These are phyloP conservation scores for Pelobates cultripes DNA, from an alignment of 2,797 vertebrate genomes.

Conservation along the genomic window DNA sequence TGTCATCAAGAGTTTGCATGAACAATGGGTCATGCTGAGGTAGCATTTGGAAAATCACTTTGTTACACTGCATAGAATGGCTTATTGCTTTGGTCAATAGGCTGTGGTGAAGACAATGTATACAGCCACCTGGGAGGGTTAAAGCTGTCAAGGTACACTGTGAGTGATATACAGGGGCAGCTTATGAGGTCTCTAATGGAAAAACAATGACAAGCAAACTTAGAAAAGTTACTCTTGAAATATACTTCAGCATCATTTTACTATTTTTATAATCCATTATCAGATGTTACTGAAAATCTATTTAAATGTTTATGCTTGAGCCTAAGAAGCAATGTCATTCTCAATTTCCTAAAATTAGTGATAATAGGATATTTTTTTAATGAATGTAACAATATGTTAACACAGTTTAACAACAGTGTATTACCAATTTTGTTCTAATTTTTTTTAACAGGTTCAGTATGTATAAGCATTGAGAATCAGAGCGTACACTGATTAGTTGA, in stretches of 20 bases:
- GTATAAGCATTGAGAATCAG: too few species aligned
- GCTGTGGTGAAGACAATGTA: slow-evolving; percentile 92
- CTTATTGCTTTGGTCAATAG: slow-evolving; percentile 99
- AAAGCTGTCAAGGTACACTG: slow-evolving; percentile 90
- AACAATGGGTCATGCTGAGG: slow-evolving; percentile 99
- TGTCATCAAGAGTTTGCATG: slow-evolving; percentile 97
- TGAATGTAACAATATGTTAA: too few species aligned
- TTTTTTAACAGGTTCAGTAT: too few species aligned
- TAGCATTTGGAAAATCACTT: slow-evolving; percentile 99
- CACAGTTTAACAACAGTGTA: too few species aligned
- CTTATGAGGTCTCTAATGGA: slow-evolving; percentile 96
- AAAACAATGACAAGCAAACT: slow-evolving; percentile 88
- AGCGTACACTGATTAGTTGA: too few species aligned
- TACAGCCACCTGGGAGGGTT: slow-evolving; percentile 97
- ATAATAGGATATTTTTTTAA: too few species aligned
- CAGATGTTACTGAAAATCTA: neutral
- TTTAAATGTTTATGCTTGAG: neutral
- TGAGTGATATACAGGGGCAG: slow-evolving; percentile 90
- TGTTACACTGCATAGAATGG: slow-evolving; percentile 99
- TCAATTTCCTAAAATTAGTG: too few species aligned
- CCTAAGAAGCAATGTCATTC: too few species aligned
- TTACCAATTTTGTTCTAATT: too few species aligned
- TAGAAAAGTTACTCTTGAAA: slow-evolving; percentile 96
- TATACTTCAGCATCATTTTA: slow-evolving; percentile 87
- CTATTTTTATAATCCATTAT: slow-evolving; percentile 88